Evolutionary conservation across 2,888 invertebrate genomes (phyloP).

Genomic region (Callosobruchus maculatus): DNA sequence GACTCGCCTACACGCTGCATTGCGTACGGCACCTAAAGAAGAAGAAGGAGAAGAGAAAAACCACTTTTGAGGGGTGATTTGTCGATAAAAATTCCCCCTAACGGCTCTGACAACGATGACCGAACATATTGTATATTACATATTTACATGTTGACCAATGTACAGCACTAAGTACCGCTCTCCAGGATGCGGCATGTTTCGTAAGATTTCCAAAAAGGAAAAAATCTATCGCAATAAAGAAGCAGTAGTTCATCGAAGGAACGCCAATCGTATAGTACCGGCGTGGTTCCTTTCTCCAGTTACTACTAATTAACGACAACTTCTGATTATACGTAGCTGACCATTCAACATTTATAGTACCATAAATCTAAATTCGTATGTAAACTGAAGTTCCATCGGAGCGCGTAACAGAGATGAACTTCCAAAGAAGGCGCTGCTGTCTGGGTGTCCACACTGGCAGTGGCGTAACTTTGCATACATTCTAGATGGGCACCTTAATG

Average conservation of each 20-base stretch:
- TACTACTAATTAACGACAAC: background rate
- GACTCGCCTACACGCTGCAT: too few relatives aligned
- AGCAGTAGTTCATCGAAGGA: background rate
- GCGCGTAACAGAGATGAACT: background rate
- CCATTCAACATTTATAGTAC: background rate
- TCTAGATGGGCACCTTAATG: background rate
- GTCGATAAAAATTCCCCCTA: too few relatives aligned
- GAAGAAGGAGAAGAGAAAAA: too few relatives aligned
- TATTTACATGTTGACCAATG: too few relatives aligned
- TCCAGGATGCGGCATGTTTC: background rate
- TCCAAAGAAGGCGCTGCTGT: background rate
- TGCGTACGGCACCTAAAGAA: too few relatives aligned
- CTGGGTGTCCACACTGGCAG: background rate
- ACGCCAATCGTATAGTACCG: background rate
- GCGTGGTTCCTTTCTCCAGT: background rate
- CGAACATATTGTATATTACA: too few relatives aligned
- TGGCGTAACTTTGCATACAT: background rate
- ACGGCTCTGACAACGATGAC: too few relatives aligned
- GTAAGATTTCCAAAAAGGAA: background rate
- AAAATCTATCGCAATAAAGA: background rate
- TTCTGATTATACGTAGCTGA: background rate
- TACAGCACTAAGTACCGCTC: too few relatives aligned
- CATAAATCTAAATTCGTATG: background rate
- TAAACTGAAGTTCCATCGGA: background rate
- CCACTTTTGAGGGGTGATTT: too few relatives aligned